Evolutionary conservation across 2,888 invertebrate species (phyloP).

Genomic region (Sesia apiformis): DNA sequence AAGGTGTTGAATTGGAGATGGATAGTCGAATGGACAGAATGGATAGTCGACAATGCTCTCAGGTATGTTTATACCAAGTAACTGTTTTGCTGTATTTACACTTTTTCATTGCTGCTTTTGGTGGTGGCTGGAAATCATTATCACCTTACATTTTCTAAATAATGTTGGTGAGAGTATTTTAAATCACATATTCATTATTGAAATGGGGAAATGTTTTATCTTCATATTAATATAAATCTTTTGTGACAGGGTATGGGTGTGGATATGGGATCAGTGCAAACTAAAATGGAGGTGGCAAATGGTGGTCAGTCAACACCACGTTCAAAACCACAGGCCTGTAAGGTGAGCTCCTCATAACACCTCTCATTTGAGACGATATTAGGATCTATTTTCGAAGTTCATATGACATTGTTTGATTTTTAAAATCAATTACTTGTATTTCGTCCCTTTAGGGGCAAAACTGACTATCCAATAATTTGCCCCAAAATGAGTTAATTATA

Average conservation of each 20-base stretch:
- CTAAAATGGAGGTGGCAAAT: constrained; percentile 65
- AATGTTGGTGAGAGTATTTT: too few relatives aligned
- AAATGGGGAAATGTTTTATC: too few relatives aligned
- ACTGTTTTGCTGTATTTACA: not conserved
- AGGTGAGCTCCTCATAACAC: constrained; percentile 39
- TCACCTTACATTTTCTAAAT: not conserved
- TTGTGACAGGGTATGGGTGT: constrained; percentile 54
- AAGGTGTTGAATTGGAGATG: constrained; percentile 69
- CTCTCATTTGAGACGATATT: too few relatives aligned
- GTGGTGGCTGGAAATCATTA: not conserved
- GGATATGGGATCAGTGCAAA: constrained; percentile 66
- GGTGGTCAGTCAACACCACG: constrained; percentile 62
- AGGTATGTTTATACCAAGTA: constrained; percentile 29
- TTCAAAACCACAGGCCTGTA: constrained; percentile 83
- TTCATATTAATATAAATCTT: not conserved
- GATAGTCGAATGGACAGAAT: constrained; percentile 31
- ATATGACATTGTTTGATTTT: too few relatives aligned
- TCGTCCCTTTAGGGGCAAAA: too few relatives aligned
- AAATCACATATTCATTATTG: too few relatives aligned
- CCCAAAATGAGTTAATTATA: too few relatives aligned
- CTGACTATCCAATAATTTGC: too few relatives aligned
- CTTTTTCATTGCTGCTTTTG: constrained; percentile 1
- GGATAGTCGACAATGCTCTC: constrained; percentile 54
- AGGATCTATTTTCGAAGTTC: too few relatives aligned
- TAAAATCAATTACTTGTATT: too few relatives aligned